Base-by-base conservation (phyloP, 2,113 vertebrate species). In the Pan paniscus region DNA sequence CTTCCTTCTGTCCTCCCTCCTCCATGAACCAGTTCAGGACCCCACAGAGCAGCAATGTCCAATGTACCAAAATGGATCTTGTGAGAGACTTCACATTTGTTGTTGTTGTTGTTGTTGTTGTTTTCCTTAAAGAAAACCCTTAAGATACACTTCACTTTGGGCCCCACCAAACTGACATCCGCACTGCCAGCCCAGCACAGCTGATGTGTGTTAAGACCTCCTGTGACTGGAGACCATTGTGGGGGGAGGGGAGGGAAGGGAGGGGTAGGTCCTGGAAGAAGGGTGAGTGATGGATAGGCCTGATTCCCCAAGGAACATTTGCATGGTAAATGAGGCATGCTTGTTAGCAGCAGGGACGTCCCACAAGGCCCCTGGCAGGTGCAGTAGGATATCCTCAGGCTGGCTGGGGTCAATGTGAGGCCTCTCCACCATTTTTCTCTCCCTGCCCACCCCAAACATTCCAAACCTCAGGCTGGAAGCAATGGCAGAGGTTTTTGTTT, bases 21-120 rank as follows among this genome's bases (percentile, higher is more conserved):
- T 11, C 2, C 20, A 0, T 38, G 16, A 9, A 6, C 2, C 4
- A 12, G 27, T 9, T 10, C 20, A 0, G 25, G 25, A 57, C 78
- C 10, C 3, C 30, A 2, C 0, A 2, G 64, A 52, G 52, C n/a
- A 0, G 14, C 27, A 0, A 8, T 1, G 4, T 4, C 2, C 43
- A 17, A 3, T 1, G 12, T 61, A 7, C 6, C 1, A 0, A 11
- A 40, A 13, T 4, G 1, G 3, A 7, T 13, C 46, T 1, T 20
- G 43, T 0, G 32, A 6, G 0, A 22, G 43, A 38, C 1, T 40
- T 4, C 43, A 8, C 10, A 5, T 4, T 16, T 46, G 1, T 46
- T 46, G 8, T 46, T 46, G 8, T 43, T 46, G 8, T 43, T 1
- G 46, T 46, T 46, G 46, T 46, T 46, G 8, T 46, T 46, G 9